Evolutionary conservation across 37 sponge, comb jelly and placozoan species (phyloP).

Genomic region (Halichondria panicea): DNA sequence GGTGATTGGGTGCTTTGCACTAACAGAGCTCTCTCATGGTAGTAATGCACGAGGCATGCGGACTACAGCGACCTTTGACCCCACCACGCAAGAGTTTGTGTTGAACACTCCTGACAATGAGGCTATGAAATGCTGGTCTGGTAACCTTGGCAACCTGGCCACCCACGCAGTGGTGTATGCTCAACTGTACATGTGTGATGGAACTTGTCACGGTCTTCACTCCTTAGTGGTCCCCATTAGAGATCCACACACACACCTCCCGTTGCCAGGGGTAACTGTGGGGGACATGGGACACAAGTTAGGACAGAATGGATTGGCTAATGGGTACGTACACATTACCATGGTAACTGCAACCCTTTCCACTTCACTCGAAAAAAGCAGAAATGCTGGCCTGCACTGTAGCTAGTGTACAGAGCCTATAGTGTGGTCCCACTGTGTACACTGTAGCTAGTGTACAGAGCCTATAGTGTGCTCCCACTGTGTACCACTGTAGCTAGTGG

Average conservation of each 20-base stretch:
- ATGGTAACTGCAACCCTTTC: no score
- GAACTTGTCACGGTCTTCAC: conserved; percentile 91
- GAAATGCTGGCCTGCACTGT: no score
- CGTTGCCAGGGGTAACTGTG: conserved; percentile 83
- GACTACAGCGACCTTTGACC: conserved; percentile 94
- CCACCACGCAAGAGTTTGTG: conserved; percentile 87
- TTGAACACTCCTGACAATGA: conserved; percentile 93
- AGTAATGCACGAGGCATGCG: conserved; percentile 87
- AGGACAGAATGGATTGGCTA: conserved; percentile 87
- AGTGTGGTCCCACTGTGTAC: no score
- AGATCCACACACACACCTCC: conserved; percentile 61
- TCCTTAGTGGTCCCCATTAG: conserved; percentile 88
- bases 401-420: no score
- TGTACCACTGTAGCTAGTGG: no score
- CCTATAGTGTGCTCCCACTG: no score
- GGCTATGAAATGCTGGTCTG: conserved; percentile 93
- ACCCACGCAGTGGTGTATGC: conserved; percentile 91
- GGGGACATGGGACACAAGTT: conserved; percentile 96
- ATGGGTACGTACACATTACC: no score
- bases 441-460: no score
- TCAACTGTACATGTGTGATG: conserved; percentile 90
- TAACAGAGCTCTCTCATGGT: conserved; percentile 97
- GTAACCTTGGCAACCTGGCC: conserved; percentile 84
- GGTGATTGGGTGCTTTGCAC: conserved; percentile 92
- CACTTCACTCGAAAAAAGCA: no score